Evolutionary conservation across 2,113 vertebrate genomes (phyloP).

Genomic region (Stictonetta naevosa): DNA sequence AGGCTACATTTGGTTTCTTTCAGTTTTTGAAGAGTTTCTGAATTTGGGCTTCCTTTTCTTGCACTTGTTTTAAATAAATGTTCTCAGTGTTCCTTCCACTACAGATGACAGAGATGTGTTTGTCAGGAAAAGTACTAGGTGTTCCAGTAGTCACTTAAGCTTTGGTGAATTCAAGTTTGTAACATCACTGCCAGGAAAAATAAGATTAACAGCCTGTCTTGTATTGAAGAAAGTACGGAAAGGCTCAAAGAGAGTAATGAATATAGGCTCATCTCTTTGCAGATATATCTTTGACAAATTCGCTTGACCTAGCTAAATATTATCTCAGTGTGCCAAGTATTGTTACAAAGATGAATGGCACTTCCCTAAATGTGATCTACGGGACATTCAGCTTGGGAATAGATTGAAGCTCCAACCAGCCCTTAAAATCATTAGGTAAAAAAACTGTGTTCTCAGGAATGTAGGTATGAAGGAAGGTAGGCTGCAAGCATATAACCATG

Average conservation of each 20-base stretch:
- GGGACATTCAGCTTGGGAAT: background rate
- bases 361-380: background rate
- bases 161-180: background rate
- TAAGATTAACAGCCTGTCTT: background rate
- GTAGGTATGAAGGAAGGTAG: too few species aligned
- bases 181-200: background rate
- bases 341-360: background rate
- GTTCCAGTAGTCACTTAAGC: background rate
- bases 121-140: background rate
- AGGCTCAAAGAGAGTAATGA: background rate
- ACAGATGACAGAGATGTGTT: background rate
- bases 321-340: background rate
- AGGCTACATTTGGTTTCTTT: background rate
- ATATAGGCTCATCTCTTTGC: background rate
- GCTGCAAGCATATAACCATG: too few species aligned
- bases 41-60: background rate
- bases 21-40: slow-evolving; percentile 18
- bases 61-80: background rate
- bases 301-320: background rate
- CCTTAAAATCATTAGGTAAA: background rate
- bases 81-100: background rate
- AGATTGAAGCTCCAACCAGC: background rate
- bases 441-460: too few species aligned
- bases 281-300: background rate
- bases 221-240: background rate